Evolutionary conservation across 2,113 vertebrate species (phyloP), one percentile per base, ranked within the genome.

Genomic region (Antechinus flavipes): DNA sequence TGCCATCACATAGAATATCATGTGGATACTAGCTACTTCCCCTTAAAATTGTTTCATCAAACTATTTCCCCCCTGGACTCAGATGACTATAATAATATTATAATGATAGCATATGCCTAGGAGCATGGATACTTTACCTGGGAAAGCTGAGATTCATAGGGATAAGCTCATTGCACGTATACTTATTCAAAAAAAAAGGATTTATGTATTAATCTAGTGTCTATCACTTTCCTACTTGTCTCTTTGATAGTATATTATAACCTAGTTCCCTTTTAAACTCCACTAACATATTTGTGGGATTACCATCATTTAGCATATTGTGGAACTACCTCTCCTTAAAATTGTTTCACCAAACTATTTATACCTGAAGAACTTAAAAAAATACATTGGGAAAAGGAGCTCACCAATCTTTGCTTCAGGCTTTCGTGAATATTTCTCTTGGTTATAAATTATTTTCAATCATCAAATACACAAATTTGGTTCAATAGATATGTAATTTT

Each of bases 351-450:
- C 54, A 55, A 55, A 55, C 16, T 52, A 55, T 55, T 55, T 12
- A 84, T 89, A 35, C 52, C 58, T 26, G 8, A 4, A 25, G 52
- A 91, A 14, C 61, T 11, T 46, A 24, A 94, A 54, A 54, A 68
- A 91, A 84, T 58, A 53, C 19, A 26, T 4, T 91, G 42, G 42
- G 30, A 49, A 94, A 94, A 22, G 30, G 27, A 90, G 89, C 6
- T 90, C 19, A 90, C 49, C 46, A 16, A 3, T 50, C 52, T 91
- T 89, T 91, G 90, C 26, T 54, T 55, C n/a, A 35, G 52, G 90
- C n/a, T 52, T 89, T 91, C 58, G 58, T 91, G 93, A 49, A 89
- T 89, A 58, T 54, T 27, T 91, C 47, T 91, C 68, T 91, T 19
- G n/a, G 54, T 47, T 50, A 90, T 25, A 90, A 90, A 42, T 47